A percentile compares a stretch with the other conserved stretches of the same genome.
These are phyloP conservation scores for Cabera pusaria DNA, from an alignment of 2,888 invertebrate species.

Conservation along the genomic window DNA sequence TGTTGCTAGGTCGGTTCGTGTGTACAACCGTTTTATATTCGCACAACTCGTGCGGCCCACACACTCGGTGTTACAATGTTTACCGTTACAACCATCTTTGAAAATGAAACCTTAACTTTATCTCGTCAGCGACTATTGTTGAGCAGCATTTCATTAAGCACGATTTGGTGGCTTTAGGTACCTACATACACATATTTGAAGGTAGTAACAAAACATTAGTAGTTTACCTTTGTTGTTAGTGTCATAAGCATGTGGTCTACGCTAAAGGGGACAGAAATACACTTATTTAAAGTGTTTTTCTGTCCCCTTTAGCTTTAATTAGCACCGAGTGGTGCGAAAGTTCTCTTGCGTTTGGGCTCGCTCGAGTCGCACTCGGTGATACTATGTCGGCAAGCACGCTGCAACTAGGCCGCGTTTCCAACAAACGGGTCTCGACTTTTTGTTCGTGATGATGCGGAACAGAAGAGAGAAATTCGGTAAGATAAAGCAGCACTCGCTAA, in stretches of 20 bases:
- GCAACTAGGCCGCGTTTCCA: slow-evolving; percentile 75
- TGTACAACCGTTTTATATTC: slow-evolving; percentile 9
- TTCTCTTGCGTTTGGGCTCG: slow-evolving; percentile 42
- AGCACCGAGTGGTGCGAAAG: slow-evolving; percentile 49
- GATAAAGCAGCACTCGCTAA: slow-evolving; percentile 74
- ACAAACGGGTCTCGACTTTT: slow-evolving; percentile 77
- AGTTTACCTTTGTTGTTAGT: slow-evolving; percentile 32
- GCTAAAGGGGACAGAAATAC: slow-evolving; percentile 15
- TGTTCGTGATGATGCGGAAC: slow-evolving; percentile 79
- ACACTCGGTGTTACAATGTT: slow-evolving; percentile 8
- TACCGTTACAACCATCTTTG: background rate
- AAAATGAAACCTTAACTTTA: slow-evolving; percentile 8
- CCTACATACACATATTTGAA: slow-evolving; percentile 9
- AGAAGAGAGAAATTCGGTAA: slow-evolving; percentile 80
- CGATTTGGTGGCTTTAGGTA: slow-evolving; percentile 9
- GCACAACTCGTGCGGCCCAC: slow-evolving; percentile 15
- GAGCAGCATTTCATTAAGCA: background rate
- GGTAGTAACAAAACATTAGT: slow-evolving; percentile 7
- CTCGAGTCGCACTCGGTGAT: slow-evolving; percentile 37
- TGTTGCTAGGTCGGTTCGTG: slow-evolving; percentile 11
- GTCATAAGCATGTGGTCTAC: slow-evolving; percentile 33
- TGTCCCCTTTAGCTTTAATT: slow-evolving; percentile 49
- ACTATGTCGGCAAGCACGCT: slow-evolving; percentile 41
- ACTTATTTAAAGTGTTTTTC: slow-evolving; percentile 46
- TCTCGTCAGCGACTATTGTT: slow-evolving; percentile 5